Evolutionary conservation across 2,888 invertebrate genomes (phyloP).

Genomic region (Tubiluchus corallicola): DNA sequence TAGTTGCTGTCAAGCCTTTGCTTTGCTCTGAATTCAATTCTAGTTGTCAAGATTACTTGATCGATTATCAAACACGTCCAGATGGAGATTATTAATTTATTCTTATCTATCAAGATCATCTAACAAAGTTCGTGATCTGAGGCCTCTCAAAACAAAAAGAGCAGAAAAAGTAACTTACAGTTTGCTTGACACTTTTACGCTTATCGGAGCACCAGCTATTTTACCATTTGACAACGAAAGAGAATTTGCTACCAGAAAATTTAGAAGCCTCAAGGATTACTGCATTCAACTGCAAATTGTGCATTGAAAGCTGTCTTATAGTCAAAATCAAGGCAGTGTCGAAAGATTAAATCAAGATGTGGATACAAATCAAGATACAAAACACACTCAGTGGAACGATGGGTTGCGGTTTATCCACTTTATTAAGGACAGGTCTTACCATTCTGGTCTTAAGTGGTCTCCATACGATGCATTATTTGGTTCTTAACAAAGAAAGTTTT

Average conservation of each 20-base stretch:
- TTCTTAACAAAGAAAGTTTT: too few species aligned
- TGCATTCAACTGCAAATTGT: constrained; percentile 5
- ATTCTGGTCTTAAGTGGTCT: constrained; percentile 12
- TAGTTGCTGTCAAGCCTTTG: too few species aligned
- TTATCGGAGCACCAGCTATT: constrained; percentile 10
- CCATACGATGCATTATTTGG: constrained; percentile 12
- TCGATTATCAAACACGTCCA: constrained; percentile 10
- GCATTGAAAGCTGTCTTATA: constrained; percentile 9
- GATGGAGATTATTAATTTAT: constrained; percentile 9
- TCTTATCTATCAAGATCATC: constrained; percentile 12
- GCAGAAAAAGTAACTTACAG: constrained; percentile 10
- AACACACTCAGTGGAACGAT: constrained; percentile 13
- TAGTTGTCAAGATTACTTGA: constrained; percentile 11
- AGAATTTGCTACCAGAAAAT: constrained; percentile 1
- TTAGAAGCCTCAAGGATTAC: background rate
- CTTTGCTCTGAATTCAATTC: constrained; percentile 10
- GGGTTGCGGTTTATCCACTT: constrained; percentile 13
- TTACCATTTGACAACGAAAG: constrained; percentile 6
- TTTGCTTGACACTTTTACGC: constrained; percentile 11
- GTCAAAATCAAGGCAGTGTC: constrained; percentile 11
- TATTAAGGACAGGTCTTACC: constrained; percentile 12
- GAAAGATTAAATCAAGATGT: constrained; percentile 11
- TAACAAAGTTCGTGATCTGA: constrained; percentile 11
- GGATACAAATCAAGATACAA: too few species aligned
- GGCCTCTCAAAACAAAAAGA: constrained; percentile 10